phyloP scores from a whole-genome alignment of 2,797 vertebrate species.

The Tangara arthus region DNA sequence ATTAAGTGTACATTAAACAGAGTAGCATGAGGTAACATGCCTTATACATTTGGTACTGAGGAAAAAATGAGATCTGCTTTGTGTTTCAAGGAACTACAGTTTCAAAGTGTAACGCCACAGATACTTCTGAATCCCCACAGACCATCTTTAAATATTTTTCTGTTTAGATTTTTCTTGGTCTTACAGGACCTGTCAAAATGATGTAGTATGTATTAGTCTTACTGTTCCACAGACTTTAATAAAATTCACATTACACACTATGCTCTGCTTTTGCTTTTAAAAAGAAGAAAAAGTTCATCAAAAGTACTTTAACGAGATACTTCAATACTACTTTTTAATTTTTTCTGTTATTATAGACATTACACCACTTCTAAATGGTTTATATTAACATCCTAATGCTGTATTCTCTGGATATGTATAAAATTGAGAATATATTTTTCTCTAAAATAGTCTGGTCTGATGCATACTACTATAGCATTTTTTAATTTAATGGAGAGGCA shows the following conservation, averaged over 20 bases:
- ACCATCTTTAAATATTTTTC: conserved; percentile 5
- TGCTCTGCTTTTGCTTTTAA: neutral
- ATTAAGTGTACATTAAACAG: neutral
- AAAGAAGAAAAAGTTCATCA: neutral
- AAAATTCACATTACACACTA: neutral
- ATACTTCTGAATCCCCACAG: neutral
- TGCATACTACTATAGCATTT: neutral
- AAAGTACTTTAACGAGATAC: neutral
- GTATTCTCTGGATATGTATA: neutral
- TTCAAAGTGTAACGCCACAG: neutral
- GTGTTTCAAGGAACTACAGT: neutral
- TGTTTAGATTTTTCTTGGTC: neutral
- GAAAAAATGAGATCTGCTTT: neutral
- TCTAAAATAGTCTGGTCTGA: neutral
- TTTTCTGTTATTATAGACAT: neutral
- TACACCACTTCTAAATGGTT: neutral
- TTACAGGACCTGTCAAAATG: conserved; percentile 29
- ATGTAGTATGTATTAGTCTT: neutral
- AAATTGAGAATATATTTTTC: neutral
- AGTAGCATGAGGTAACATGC: neutral
- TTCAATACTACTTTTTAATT: neutral
- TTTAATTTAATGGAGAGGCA: neutral
- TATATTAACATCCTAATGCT: neutral
- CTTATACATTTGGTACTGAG: neutral
- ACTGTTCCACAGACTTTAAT: neutral